Evolutionary conservation across 2,113 vertebrate genomes (phyloP), one percentile per base, ranked within the genome.

Genomic region (Regulus satrapa): DNA sequence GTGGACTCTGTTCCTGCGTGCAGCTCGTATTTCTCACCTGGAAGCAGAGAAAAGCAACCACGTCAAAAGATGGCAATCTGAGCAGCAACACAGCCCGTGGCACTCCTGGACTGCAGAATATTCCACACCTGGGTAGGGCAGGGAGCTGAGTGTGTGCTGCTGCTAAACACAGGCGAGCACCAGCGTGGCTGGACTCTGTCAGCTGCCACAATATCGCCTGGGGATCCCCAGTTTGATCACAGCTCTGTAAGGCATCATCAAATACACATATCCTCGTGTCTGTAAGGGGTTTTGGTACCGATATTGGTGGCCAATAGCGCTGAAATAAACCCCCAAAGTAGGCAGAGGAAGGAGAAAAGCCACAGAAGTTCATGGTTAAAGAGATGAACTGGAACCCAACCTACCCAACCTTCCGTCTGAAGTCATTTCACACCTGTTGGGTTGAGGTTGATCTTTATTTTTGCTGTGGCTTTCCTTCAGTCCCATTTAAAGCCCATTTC

Each of bases 11-110:
- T 99, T 71, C 98, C 98, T 14, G 98, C 98, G 0, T 99, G 98
- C 40, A 99, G 98, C 95, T 99, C 98, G 0, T 98, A 99, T 83
- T 99, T 99, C 96, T 99, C 98, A 95, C 98, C 98, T 99, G 94
- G 28, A 98, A 95, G 59, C 66, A 95, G 49, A 79, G 45, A 83
- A 73, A 66, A 14, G 20, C 3, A 40, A 11, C 75, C 67, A 64
- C 4, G 19, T 86, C 19, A 80, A 36, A 82, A 41, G 58, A 15
- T 9, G 9, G 31, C 12, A 7, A 32, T 5, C 36, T 26, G 23
- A 61, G 61, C 0, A 51, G 56, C 56, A 55, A 36, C 14, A 9
- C 21, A 52, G 28, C 29, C 18, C 1, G 0, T 5, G 43, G 31
- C 26, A 11, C 59, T 18, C 5, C 14, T 16, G 68, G 36, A 15